phyloP scores from a whole-genome alignment of 2,113 vertebrate genomes.

The Neotoma lepida region DNA sequence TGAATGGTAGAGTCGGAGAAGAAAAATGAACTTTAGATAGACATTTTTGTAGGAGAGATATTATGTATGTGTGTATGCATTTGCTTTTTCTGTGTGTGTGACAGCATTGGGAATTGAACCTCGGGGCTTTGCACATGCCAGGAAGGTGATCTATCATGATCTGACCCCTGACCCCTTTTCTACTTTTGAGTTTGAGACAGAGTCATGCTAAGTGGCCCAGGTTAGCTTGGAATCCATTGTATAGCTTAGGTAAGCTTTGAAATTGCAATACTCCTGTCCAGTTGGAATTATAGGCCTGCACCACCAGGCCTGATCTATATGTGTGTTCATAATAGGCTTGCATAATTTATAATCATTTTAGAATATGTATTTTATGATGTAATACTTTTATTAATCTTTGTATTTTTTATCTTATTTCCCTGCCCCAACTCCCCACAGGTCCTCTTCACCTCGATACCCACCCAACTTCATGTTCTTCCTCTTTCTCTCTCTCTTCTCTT shows the following conservation, averaged over 20 bases:
- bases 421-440: not conserved
- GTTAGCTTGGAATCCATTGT: not conserved
- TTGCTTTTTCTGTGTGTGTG: not conserved
- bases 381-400: not conserved
- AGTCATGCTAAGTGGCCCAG: not conserved
- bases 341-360: not conserved
- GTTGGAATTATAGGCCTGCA: not conserved
- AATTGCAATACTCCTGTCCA: not conserved
- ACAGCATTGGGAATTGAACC: not conserved
- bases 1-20: not conserved
- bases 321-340: not conserved
- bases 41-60: not conserved
- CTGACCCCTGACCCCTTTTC: not conserved
- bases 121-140: not conserved
- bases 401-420: not conserved
- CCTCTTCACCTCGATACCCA: not conserved
- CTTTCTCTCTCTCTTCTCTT: not conserved
- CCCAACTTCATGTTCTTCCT: not conserved
- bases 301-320: not conserved
- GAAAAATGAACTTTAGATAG: not conserved
- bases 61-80: not conserved
- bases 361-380: not conserved
- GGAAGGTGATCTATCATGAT: not conserved
- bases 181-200: not conserved
- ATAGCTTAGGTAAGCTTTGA: not conserved